phyloP scores from a whole-genome alignment of 2,113 vertebrate genomes.

The Noturus placidus region DNA sequence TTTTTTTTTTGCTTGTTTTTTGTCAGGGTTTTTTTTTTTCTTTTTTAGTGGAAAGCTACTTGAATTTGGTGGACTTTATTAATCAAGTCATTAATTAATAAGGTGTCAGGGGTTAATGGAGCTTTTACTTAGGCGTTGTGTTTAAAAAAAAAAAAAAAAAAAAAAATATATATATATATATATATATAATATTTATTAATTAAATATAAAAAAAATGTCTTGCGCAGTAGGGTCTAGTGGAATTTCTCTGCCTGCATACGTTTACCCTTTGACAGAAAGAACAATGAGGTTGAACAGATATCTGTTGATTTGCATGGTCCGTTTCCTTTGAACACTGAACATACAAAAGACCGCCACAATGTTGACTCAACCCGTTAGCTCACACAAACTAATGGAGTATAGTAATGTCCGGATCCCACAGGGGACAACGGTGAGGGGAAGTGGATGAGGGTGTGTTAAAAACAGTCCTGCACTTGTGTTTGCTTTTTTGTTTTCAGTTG shows the following conservation, averaged over 20 bases:
- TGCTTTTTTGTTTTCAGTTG: neutral
- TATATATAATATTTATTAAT: too few species aligned
- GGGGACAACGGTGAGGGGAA: neutral
- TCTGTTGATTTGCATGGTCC: neutral
- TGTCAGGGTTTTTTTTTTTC: too few species aligned
- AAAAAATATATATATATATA: too few species aligned
- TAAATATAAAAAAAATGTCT: too few species aligned
- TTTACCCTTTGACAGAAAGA: neutral
- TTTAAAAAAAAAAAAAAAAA: neutral
- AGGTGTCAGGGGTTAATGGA: too few species aligned
- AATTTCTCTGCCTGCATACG: neutral
- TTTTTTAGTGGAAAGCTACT: too few species aligned
- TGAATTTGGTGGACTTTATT: too few species aligned
- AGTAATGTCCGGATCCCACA: neutral
- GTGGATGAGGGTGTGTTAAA: neutral
- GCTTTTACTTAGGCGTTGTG: neutral
- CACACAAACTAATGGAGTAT: constrained; percentile 11
- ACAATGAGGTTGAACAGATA: constrained; percentile 17
- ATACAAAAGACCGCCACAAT: neutral
- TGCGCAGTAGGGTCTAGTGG: neutral
- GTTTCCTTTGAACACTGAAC: constrained; percentile 10
- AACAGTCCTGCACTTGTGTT: neutral
- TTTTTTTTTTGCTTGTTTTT: too few species aligned
- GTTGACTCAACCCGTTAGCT: constrained; percentile 8
- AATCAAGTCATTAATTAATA: too few species aligned